Evolutionary conservation across 2,888 invertebrate genomes (phyloP).

Genomic region (Sialis fuliginosa): DNA sequence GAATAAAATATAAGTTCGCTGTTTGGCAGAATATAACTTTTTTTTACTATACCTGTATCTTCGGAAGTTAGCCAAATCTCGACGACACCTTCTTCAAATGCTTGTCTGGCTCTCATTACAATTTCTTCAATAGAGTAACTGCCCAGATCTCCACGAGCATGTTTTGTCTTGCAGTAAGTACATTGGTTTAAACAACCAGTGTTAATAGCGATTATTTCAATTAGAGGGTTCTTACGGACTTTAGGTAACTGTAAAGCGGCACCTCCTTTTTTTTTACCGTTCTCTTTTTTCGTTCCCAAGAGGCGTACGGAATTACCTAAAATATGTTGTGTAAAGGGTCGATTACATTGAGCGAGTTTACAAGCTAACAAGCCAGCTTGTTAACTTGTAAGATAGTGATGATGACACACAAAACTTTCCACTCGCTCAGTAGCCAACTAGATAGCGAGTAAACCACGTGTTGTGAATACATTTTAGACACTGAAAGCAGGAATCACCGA

Average conservation of each 20-base stretch:
- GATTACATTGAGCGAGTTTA: no score
- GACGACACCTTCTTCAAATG: conserved; percentile 79
- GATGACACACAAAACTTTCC: no score
- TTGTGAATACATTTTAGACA: no score
- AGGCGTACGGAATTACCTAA: conserved; percentile 54
- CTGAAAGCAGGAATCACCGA: no score
- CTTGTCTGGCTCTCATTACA: conserved; percentile 67
- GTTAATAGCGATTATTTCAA: conserved; percentile 94
- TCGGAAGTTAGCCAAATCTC: conserved; percentile 98
- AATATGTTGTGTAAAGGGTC: conserved; percentile 6
- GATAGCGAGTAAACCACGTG: no score
- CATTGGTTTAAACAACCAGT: conserved; percentile 96
- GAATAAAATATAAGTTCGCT: conserved; percentile 2
- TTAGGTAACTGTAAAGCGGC: conserved; percentile 80
- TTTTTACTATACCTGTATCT: conserved; percentile 47
- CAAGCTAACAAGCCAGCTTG: no score
- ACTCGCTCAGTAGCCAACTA: no score
- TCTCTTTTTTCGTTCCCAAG: conserved; percentile 63
- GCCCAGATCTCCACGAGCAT: conserved; percentile 90
- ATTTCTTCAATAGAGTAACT: conserved; percentile 86
- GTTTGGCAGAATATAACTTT: no score
- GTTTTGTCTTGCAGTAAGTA: conserved; percentile 97
- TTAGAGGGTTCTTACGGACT: conserved; percentile 84
- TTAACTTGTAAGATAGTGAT: no score
- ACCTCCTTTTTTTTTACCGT: conserved; percentile 69